Percentiles rank a stretch among this genome's conserved stretches.
phyloP scores from a whole-genome alignment of 1,140 invertebrate genomes.

The Drosophila lini region DNA sequence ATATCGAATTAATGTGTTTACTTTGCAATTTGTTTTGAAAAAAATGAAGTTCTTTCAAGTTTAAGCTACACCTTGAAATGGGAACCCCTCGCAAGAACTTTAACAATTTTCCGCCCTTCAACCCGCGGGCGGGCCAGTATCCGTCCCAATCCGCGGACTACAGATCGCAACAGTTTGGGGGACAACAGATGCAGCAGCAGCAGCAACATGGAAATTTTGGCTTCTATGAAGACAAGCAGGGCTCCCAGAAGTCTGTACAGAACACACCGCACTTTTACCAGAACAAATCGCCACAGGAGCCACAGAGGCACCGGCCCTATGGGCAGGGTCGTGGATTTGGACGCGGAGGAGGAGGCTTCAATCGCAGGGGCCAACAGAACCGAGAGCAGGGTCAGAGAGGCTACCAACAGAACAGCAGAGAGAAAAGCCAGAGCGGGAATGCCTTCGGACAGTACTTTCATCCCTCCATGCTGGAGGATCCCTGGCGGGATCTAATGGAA shows the following conservation, averaged over 20 bases:
- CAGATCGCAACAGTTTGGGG: slow-evolving; percentile 58
- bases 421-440: slow-evolving; percentile 8
- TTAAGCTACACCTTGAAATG: slow-evolving; percentile 22
- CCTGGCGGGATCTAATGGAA: slow-evolving; percentile 71
- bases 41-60: neutral
- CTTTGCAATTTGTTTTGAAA: neutral
- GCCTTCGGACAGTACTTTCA: slow-evolving; percentile 60
- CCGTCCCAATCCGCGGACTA: slow-evolving; percentile 62
- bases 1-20: neutral
- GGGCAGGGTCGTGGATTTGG: slow-evolving; percentile 29
- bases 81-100: slow-evolving; percentile 52
- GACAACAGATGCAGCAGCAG: slow-evolving; percentile 32
- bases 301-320: slow-evolving; percentile 27
- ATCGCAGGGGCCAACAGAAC: slow-evolving; percentile 27
- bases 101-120: slow-evolving; percentile 43
- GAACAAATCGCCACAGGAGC: slow-evolving; percentile 45
- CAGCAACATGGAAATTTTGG: slow-evolving; percentile 20
- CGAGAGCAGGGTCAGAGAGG: slow-evolving; percentile 20
- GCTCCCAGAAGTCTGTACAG: neutral
- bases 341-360: slow-evolving; percentile 35
- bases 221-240: slow-evolving; percentile 48
- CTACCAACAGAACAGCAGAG: slow-evolving; percentile 2
- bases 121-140: slow-evolving; percentile 45
- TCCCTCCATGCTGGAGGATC: slow-evolving; percentile 77
- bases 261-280: slow-evolving; percentile 65